Percentiles rank a stretch among this genome's conserved stretches.
These are phyloP conservation scores for Pheosia gnoma DNA, from an alignment of 2,888 invertebrate genomes.

Conservation along the genomic window DNA sequence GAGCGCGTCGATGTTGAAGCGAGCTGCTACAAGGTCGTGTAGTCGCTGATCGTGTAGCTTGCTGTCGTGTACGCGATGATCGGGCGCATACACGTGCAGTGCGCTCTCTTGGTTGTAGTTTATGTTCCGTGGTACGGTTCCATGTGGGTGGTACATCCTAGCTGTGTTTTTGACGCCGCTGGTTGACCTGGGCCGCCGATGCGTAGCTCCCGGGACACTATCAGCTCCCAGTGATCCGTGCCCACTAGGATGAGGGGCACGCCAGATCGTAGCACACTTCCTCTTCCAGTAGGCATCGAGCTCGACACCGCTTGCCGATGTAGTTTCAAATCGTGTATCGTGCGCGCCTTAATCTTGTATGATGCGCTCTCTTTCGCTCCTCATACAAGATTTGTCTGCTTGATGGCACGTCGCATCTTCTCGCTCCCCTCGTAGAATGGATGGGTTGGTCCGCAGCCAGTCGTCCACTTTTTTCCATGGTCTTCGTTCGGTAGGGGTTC, in stretches of 20 bases:
- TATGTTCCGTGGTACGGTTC: constrained; percentile 3
- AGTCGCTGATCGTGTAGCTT: neutral
- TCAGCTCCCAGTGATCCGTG: constrained; percentile 8
- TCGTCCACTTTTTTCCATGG: neutral
- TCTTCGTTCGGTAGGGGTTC: neutral
- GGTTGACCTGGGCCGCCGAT: constrained; percentile 1
- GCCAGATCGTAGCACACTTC: constrained; percentile 1
- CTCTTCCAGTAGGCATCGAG: neutral
- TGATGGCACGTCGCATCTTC: neutral
- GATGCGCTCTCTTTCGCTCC: neutral
- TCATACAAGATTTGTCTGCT: neutral
- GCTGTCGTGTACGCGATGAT: neutral
- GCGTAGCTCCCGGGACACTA: constrained; percentile 7
- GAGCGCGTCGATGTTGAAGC: constrained; percentile 5
- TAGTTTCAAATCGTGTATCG: constrained; percentile 4
- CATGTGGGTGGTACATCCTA: constrained; percentile 9
- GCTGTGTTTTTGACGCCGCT: constrained; percentile 11
- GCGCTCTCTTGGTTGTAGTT: neutral
- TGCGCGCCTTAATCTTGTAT: constrained; percentile 5
- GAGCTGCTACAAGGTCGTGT: constrained; percentile 1
- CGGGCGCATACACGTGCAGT: neutral
- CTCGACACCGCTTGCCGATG: neutral
- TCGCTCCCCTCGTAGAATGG: neutral
- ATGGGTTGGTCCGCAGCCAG: neutral
- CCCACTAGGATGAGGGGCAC: neutral